These are phyloP conservation scores for Teleogryllus occipitalis DNA, from an alignment of 1,140 invertebrate species.

Conservation along the genomic window DNA sequence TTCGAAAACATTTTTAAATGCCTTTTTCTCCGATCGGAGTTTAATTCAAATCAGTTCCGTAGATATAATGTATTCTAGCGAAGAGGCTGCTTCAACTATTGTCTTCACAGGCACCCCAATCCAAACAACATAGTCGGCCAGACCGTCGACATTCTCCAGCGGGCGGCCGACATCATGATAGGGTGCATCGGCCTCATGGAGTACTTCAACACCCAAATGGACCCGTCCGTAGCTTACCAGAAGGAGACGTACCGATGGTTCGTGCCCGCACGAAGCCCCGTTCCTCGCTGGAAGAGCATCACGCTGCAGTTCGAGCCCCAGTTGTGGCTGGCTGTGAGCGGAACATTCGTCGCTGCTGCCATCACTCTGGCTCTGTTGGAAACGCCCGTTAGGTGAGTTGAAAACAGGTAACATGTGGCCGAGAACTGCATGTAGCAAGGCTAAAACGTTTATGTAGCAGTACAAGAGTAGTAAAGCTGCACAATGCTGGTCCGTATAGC, in stretches of 20 bases:
- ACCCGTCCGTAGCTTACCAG: background rate
- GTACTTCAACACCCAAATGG: background rate
- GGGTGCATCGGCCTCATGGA: background rate
- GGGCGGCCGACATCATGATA: background rate
- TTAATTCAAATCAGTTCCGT: background rate
- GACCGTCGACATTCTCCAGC: background rate
- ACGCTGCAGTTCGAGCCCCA: background rate
- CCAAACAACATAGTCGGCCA: background rate
- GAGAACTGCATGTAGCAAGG: no score
- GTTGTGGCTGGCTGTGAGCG: background rate
- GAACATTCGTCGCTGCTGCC: no score
- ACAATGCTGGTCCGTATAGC: no score
- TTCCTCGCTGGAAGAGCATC: background rate
- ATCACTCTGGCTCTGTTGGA: no score
- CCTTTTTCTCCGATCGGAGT: no score
- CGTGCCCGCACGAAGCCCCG: background rate
- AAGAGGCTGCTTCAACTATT: no score
- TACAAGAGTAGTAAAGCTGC: no score
- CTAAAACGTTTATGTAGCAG: no score
- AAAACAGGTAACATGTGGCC: no score
- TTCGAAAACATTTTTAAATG: no score
- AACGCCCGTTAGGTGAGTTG: no score
- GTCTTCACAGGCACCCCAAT: background rate
- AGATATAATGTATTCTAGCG: background rate
- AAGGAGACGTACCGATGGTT: background rate